These are phyloP conservation scores for Trichogramma pretiosum DNA, from an alignment of 1,140 invertebrate species.

Conservation along the genomic window DNA sequence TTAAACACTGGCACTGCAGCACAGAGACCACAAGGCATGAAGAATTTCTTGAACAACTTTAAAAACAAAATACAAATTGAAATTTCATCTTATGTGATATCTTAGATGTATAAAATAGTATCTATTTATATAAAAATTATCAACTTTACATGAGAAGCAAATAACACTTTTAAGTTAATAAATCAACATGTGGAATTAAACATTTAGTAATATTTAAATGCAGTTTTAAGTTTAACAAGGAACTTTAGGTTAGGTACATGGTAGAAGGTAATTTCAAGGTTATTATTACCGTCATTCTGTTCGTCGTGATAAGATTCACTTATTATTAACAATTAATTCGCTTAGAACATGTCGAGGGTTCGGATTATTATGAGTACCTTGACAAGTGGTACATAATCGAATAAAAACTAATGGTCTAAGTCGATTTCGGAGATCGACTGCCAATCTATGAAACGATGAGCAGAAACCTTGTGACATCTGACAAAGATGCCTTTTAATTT, in stretches of 20 bases:
- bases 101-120: no score
- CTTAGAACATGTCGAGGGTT: constrained; percentile 4
- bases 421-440: no score
- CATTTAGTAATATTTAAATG: no score
- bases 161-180: background rate
- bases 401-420: no score
- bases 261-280: constrained; percentile 2
- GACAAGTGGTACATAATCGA: no score
- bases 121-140: background rate
- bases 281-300: constrained; percentile 23
- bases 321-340: background rate
- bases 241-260: constrained; percentile 6
- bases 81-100: no score
- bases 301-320: constrained; percentile 18
- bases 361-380: no score
- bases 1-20: constrained; percentile 33
- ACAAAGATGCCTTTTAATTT: background rate
- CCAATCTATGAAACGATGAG: no score
- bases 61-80: constrained; percentile 10
- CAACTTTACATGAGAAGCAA: constrained; percentile 4
- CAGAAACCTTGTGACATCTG: constrained; percentile 14
- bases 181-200: no score
- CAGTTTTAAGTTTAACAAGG: no score
- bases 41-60: constrained; percentile 41
- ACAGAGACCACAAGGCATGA: constrained; percentile 41